Conservation (phyloP, 2,797 vertebrate genomes). For the Labroides dimidiatus region DNA sequence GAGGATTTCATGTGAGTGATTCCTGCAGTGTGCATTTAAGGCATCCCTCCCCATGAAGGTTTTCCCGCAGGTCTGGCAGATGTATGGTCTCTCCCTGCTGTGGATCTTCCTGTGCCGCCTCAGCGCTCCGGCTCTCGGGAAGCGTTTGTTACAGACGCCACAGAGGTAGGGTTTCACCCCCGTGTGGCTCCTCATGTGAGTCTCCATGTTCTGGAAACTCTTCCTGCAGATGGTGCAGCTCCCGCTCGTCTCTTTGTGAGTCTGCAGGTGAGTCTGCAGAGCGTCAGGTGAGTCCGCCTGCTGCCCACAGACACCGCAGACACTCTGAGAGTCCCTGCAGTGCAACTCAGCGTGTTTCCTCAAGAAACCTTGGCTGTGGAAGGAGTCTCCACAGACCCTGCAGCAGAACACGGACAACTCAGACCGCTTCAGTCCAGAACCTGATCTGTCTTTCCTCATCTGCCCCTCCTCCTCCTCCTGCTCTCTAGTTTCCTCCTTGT, state of each 20-base stretch:
- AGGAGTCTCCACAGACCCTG: constrained; percentile 49
- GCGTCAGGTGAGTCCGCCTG: constrained; percentile 23
- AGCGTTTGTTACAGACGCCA: constrained; percentile 42
- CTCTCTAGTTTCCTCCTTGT: background rate
- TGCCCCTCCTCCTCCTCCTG: background rate
- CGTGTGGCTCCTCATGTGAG: constrained; percentile 51
- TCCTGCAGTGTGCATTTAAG: constrained; percentile 41
- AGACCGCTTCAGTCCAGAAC: background rate
- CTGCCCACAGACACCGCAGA: constrained; percentile 57
- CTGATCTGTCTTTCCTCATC: background rate
- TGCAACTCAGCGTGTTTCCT: constrained; percentile 57
- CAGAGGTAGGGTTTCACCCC: constrained; percentile 59
- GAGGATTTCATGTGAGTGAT: background rate
- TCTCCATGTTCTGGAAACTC: constrained; percentile 59
- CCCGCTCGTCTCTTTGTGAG: constrained; percentile 43
- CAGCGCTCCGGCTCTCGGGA: constrained; percentile 55
- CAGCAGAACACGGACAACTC: constrained; percentile 22
- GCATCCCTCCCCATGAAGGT: constrained; percentile 54
- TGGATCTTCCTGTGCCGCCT: constrained; percentile 60
- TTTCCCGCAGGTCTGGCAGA: constrained; percentile 79
- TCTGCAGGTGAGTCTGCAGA: constrained; percentile 49
- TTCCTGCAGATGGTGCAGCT: constrained; percentile 46
- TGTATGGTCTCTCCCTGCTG: constrained; percentile 69
- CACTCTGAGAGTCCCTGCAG: constrained; percentile 10
- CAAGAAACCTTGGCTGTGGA: constrained; percentile 49